Base-by-base conservation (phyloP, 2,113 vertebrate genomes). In the Charina bottae region DNA sequence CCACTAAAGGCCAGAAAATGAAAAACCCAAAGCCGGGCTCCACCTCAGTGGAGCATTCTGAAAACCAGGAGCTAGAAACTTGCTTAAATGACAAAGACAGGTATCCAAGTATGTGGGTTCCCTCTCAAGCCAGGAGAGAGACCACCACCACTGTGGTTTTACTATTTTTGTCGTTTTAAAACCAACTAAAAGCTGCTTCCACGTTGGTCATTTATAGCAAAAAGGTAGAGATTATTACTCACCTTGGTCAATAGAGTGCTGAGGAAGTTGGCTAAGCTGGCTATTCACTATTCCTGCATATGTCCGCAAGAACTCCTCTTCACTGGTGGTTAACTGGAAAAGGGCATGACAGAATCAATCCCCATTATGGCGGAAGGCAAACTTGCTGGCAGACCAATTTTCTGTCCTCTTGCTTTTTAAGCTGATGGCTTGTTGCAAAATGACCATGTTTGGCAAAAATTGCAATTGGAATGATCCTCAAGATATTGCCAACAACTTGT, bases 211-310 rank as follows among this genome's bases (percentile, higher is more conserved):
- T 7, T 28, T 12, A 2, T 53, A 42, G 9, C 15, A 55, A 28
- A n/a, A 85, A 2, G 2, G 1, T 37, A 19, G n/a, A 87, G 83
- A 13, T 3, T 55, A 58, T 59, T 24, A 96, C 98, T 98, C 97
- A 99, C 99, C 99, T 98, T 99, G 99, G 96, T 99, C 99, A 90
- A 99, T 99, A 90, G 99, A 98, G 97, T 99, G 99, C 97, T 99
- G 99, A 26, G 99, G 99, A 89, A 99, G 98, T 95, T 99, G 99
- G 97, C 99, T 99, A 96, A 99, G 99, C 97, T 99, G 99, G 97
- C 98, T 99, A 97, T 98, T 99, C 96, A 99, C 99, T 95, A 99
- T 98, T 62, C 99, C 99, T 0, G 99, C 98, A 0, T 99, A 99
- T 1, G 98, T 99, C 92, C 98, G 98, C 95, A 99, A 98, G 97